phyloP scores from a whole-genome alignment of 2,113 vertebrate species.

The Phaethon lepturus region DNA sequence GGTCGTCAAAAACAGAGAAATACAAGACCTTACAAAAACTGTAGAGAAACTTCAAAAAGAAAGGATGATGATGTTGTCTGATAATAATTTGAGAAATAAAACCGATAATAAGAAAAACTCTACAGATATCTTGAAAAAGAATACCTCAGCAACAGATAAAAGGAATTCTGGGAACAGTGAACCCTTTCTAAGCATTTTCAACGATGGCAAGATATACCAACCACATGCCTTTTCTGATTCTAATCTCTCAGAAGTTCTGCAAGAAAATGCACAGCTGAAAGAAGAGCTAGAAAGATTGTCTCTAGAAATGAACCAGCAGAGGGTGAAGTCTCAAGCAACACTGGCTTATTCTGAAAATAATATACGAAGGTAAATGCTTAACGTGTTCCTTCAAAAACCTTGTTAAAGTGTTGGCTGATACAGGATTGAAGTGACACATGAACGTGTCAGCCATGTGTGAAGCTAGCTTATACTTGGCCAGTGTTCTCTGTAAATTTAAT shows the following conservation, averaged over 20 bases:
- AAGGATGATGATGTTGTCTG: conserved; percentile 80
- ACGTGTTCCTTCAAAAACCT: background rate
- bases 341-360: conserved; percentile 74
- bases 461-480: background rate
- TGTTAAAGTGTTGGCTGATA: background rate
- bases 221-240: conserved; percentile 79
- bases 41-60: conserved; percentile 91
- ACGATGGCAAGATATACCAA: conserved; percentile 80
- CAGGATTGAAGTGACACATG: background rate
- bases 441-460: background rate
- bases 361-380: conserved; percentile 77
- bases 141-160: background rate
- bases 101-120: conserved; percentile 11
- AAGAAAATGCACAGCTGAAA: conserved; percentile 85
- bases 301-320: conserved; percentile 78
- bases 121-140: conserved; percentile 39
- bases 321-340: conserved; percentile 68
- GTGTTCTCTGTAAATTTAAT: background rate
- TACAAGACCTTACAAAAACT: conserved; percentile 88
- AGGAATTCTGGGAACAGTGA: background rate
- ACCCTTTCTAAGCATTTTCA: conserved; percentile 57
- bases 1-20: conserved; percentile 80
- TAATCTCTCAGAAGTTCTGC: conserved; percentile 81
- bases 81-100: conserved; percentile 54
- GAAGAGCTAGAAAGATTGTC: conserved; percentile 76